Evolutionary conservation across 1,140 invertebrate genomes (phyloP), one percentile per base, ranked within the genome.

Genomic region (Megalopta genalis): DNA sequence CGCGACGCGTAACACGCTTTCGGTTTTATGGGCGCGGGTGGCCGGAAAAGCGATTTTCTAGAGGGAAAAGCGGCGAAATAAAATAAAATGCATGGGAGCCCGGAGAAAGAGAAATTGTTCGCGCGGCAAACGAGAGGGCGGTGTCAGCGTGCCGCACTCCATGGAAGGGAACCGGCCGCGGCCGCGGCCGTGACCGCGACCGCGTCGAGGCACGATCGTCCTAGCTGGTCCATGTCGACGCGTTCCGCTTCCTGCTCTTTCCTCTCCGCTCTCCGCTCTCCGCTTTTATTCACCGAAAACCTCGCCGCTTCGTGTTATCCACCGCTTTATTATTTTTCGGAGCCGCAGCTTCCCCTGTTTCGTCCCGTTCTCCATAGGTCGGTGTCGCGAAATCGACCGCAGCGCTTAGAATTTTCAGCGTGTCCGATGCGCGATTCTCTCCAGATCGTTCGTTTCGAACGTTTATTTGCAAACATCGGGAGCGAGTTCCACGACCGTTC

Each of bases 31-130:
- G 75, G 27, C 64, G 83, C 59, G 77, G 80, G 80, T 80, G 64
- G 66, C 64, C 73, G 82, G 83, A 83, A 87, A 87, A 80, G 69
- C 84, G 85, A 86, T 86, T 84, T 85, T 82, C 65, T 67, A 46
- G 37, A 21, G 54, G 12, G 27, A 52, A 65, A 57, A 32, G 42
- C 75, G 60, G 25, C 9, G 74, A 63, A 76, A 84, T 79, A 68
- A 82, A 86, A 84, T 78, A 60, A 86, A 87, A 86, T 60, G 78
- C 72, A 60, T 69, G 79, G 82, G 69, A 84, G 86, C 82, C 78
- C 66, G 75, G 63, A 82, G 84, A 74, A 86, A 86, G 84, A 86
- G 81, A 85, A 86, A 86, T 86, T 85, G 84, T 86, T 82, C 83
- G 66, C 57, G 74, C 81, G 37, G 69, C 65, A 64, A 74, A 54